These are phyloP conservation scores for Callyntrura sp. DNA, from an alignment of 2,888 invertebrate genomes.

Conservation along the genomic window DNA sequence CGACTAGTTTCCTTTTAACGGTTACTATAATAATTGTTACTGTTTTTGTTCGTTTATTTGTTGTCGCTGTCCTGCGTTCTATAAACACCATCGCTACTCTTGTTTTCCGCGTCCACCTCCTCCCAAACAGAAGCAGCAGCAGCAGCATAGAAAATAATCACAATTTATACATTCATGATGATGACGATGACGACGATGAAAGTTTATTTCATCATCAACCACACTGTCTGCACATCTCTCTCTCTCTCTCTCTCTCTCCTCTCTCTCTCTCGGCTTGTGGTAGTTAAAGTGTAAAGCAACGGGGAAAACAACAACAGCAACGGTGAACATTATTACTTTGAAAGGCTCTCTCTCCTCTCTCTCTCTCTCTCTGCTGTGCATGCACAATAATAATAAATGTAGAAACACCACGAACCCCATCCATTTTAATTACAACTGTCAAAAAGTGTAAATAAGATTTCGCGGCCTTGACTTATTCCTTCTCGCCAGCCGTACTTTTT, in stretches of 20 bases:
- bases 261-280: too few species aligned
- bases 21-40: too few species aligned
- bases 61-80: not conserved
- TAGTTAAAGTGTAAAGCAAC: not conserved
- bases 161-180: too few species aligned
- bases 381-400: slow-evolving; percentile 29
- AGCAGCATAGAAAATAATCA: not conserved
- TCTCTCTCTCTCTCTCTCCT: not conserved
- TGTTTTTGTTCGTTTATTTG: too few species aligned
- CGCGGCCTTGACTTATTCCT: slow-evolving; percentile 69
- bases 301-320: not conserved
- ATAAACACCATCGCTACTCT: not conserved
- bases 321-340: slow-evolving; percentile 21
- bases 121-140: not conserved
- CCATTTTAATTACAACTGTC: slow-evolving; percentile 77
- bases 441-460: slow-evolving; percentile 79
- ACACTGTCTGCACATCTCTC: not conserved
- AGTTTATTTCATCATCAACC: slow-evolving; percentile 19
- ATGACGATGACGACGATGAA: not conserved
- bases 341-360: slow-evolving; percentile 4
- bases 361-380: too few species aligned
- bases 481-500: not conserved
- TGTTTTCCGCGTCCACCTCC: not conserved
- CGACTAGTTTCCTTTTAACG: too few species aligned
- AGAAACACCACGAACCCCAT: slow-evolving; percentile 65